Evolutionary conservation across 2,888 invertebrate genomes (phyloP).

Genomic region (Andrena camellia): DNA sequence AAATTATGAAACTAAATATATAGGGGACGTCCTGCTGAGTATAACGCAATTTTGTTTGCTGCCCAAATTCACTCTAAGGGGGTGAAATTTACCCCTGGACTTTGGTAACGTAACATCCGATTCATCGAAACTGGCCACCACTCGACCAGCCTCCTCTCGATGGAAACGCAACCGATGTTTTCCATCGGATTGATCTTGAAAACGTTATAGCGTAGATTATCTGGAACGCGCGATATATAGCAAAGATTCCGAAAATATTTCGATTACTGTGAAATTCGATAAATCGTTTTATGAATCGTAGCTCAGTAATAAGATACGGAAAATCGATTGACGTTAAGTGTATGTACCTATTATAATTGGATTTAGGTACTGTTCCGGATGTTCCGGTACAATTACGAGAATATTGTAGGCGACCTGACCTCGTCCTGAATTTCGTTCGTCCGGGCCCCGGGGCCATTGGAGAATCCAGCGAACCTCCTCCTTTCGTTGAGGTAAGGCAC

Average conservation of each 20-base stretch:
- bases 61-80: too few relatives aligned
- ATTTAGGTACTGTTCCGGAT: too few relatives aligned
- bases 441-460: conserved; percentile 17
- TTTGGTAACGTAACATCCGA: conserved; percentile 2
- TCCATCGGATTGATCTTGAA: background rate
- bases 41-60: too few relatives aligned
- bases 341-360: too few relatives aligned
- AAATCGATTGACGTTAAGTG: background rate
- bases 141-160: conserved; percentile 4
- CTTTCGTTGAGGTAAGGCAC: conserved; percentile 47
- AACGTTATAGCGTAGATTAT: background rate
- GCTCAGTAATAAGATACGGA: background rate
- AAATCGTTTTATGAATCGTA: background rate
- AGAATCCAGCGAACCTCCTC: conserved; percentile 36
- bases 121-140: background rate
- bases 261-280: background rate
- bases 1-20: too few relatives aligned
- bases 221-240: too few relatives aligned
- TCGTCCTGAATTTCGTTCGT: conserved; percentile 64
- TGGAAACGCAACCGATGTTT: background rate
- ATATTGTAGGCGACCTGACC: conserved; percentile 53
- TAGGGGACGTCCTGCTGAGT: too few relatives aligned
- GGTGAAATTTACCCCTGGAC: too few relatives aligned
- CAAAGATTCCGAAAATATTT: background rate
- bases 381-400: conserved; percentile 13